These are phyloP conservation scores for Zophobas atratus DNA, from an alignment of 1,140 invertebrate species.

Conservation along the genomic window DNA sequence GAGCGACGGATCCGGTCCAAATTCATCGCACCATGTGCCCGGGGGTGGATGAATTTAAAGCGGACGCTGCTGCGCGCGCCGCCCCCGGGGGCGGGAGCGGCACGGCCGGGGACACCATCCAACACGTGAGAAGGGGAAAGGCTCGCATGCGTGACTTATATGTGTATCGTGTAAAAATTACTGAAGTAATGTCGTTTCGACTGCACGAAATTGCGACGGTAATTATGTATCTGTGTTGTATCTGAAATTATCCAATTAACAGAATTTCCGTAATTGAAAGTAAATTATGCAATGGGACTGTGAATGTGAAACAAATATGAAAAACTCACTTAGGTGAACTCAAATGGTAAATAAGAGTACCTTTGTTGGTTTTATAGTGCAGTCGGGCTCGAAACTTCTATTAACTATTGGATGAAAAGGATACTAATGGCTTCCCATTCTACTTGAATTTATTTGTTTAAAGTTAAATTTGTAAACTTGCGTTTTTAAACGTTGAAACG, in stretches of 20 bases:
- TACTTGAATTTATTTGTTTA: too few relatives aligned
- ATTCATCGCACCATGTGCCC: slow-evolving; percentile 18
- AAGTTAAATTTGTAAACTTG: too few relatives aligned
- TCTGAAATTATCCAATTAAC: slow-evolving; percentile 41
- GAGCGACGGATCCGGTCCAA: slow-evolving; percentile 47
- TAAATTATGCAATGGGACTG: slow-evolving; percentile 50
- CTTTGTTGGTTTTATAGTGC: not conserved
- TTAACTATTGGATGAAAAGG: too few relatives aligned
- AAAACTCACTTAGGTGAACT: slow-evolving; percentile 43
- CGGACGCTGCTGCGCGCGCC: slow-evolving; percentile 8
- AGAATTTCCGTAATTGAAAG: slow-evolving; percentile 51
- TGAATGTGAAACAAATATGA: slow-evolving; percentile 49
- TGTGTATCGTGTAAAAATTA: slow-evolving; percentile 46
- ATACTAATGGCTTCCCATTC: too few relatives aligned
- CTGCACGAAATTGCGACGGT: slow-evolving; percentile 19
- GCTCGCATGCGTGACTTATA: slow-evolving; percentile 44
- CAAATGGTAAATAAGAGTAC: slow-evolving; percentile 9
- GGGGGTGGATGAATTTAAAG: slow-evolving; percentile 13
- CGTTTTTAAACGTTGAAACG: too few relatives aligned
- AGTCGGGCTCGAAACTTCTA: not conserved
- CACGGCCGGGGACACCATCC: slow-evolving; percentile 4
- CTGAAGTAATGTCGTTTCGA: slow-evolving; percentile 13
- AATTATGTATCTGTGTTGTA: slow-evolving; percentile 41
- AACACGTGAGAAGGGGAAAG: slow-evolving; percentile 24
- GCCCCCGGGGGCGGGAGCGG: not conserved